Evolutionary conservation across 2,888 invertebrate species (phyloP).

Genomic region (Drosophila sordidula): DNA sequence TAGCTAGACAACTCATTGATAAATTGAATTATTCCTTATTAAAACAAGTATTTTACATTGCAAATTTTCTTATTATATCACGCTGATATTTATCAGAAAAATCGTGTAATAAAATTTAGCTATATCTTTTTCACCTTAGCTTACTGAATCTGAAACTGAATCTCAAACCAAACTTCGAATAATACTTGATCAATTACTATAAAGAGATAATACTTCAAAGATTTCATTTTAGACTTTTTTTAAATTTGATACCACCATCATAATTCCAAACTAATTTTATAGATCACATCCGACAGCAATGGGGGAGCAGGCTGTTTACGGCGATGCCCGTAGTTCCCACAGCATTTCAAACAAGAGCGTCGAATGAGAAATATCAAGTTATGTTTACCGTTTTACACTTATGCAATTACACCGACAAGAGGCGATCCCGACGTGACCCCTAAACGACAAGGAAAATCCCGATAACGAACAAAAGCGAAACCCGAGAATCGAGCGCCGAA

Average conservation of each 20-base stretch:
- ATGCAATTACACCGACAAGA: constrained; percentile 41
- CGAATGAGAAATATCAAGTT: constrained; percentile 6
- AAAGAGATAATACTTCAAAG: too few species aligned
- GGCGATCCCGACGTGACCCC: constrained; percentile 20
- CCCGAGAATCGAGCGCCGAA: background rate
- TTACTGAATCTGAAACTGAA: too few species aligned
- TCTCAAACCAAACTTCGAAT: too few species aligned
- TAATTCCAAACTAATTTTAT: constrained; percentile 11
- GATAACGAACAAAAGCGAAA: constrained; percentile 17
- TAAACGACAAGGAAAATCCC: constrained; percentile 21
- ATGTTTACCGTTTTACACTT: constrained; percentile 38
- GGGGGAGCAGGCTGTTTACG: background rate
- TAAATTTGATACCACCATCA: background rate
- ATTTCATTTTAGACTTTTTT: too few species aligned
- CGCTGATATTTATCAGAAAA: too few species aligned
- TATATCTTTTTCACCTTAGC: too few species aligned
- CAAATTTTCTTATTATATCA: too few species aligned
- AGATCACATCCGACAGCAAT: background rate
- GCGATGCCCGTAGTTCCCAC: constrained; percentile 7
- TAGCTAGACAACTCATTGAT: too few species aligned
- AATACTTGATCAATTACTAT: too few species aligned
- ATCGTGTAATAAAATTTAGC: too few species aligned
- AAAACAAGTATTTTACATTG: too few species aligned
- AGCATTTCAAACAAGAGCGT: background rate
- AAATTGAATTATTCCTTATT: too few species aligned